phyloP scores from a whole-genome alignment of 2,113 vertebrate species.

The Panthera uncia region DNA sequence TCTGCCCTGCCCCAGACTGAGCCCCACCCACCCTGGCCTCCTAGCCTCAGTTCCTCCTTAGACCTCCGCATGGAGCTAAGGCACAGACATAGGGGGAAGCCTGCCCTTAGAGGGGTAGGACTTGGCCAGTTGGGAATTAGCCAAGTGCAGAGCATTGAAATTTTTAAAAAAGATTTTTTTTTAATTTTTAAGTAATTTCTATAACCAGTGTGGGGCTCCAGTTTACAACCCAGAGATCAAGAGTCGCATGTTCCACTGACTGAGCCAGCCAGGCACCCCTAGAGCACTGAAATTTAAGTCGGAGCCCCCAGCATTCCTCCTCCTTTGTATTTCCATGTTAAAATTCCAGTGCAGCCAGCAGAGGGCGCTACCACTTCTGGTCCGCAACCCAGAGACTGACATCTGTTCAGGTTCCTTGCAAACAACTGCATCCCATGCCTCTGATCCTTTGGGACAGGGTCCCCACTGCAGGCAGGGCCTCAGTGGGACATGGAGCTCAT shows the following conservation, averaged over 20 bases:
- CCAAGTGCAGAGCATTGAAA: neutral
- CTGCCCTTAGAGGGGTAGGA: neutral
- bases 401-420: neutral
- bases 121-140: neutral
- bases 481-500: neutral
- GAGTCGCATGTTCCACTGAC: neutral
- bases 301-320: neutral
- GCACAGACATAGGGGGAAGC: neutral
- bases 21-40: neutral
- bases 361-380: neutral
- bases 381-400: neutral
- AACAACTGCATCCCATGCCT: neutral
- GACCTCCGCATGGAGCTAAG: neutral
- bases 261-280: neutral
- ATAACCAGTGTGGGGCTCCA: neutral
- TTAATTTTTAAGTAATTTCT: neutral
- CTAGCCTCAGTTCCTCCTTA: neutral
- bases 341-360: slow-evolving; percentile 34
- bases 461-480: neutral
- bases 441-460: neutral
- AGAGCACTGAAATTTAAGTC: neutral
- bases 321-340: neutral
- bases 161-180: neutral
- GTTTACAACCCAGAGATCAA: neutral
- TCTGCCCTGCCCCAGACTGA: neutral